phyloP scores from a whole-genome alignment of 2,113 vertebrate species.

The Esox niger region DNA sequence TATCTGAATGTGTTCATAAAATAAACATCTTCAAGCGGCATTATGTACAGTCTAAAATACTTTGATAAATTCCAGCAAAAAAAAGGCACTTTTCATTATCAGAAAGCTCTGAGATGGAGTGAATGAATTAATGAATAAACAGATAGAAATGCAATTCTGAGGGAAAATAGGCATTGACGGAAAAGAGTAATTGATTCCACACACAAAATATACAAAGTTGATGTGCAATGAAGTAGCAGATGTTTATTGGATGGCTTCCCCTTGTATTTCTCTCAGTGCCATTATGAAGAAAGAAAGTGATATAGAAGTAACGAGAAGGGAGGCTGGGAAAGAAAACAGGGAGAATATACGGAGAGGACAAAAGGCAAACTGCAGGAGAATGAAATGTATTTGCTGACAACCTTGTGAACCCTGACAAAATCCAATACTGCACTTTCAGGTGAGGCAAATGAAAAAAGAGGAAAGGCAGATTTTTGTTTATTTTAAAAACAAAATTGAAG shows the following conservation, averaged over 20 bases:
- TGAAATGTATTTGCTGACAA: slow-evolving; percentile 31
- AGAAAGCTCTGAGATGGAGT: too few species aligned
- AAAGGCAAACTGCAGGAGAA: slow-evolving; percentile 10
- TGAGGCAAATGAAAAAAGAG: slow-evolving; percentile 28
- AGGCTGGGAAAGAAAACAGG: background rate
- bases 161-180: too few species aligned
- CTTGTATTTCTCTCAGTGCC: too few species aligned
- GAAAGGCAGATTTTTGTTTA: slow-evolving; percentile 50
- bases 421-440: slow-evolving; percentile 26
- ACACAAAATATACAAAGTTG: too few species aligned
- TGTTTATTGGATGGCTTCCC: too few species aligned
- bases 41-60: background rate
- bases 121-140: too few species aligned
- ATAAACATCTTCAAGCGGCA: background rate
- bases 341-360: background rate
- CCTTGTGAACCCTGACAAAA: slow-evolving; percentile 50
- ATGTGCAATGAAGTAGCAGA: too few species aligned
- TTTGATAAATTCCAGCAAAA: background rate
- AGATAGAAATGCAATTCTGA: too few species aligned
- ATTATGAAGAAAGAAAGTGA: background rate
- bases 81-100: too few species aligned
- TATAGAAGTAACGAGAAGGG: background rate
- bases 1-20: slow-evolving; percentile 12
- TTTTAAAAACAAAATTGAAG: slow-evolving; percentile 61
- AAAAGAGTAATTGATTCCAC: too few species aligned